A percentile compares a stretch with the other conserved stretches of the same genome.
phyloP scores from a whole-genome alignment of 1,140 invertebrate species.

The Atopsyche davidsoni region DNA sequence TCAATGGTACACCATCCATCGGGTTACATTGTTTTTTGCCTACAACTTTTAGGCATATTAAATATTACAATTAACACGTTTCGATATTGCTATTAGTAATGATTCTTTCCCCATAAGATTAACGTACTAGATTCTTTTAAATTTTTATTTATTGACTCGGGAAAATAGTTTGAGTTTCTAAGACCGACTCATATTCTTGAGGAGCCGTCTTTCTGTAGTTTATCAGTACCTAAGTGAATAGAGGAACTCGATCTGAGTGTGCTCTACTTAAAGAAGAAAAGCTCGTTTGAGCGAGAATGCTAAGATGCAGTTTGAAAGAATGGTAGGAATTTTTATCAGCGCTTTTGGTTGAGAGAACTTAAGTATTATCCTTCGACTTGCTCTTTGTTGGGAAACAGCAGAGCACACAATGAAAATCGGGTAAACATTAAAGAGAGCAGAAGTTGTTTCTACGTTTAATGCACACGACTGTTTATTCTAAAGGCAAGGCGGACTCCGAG shows the following conservation, averaged over 20 bases:
- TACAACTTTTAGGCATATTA: too few species aligned
- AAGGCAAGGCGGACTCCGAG: background rate
- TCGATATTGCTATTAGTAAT: too few species aligned
- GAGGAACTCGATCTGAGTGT: background rate
- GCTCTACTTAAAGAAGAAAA: slow-evolving; percentile 2
- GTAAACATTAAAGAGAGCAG: slow-evolving; percentile 6
- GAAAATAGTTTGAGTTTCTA: too few species aligned
- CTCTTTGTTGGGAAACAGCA: slow-evolving; percentile 11
- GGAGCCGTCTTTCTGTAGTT: background rate
- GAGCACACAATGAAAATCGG: slow-evolving; percentile 23
- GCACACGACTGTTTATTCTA: background rate
- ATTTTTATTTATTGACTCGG: too few species aligned
- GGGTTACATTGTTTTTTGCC: too few species aligned
- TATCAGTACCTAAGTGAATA: background rate
- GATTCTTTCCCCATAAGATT: too few species aligned
- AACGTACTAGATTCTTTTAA: too few species aligned
- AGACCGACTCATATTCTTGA: too few species aligned
- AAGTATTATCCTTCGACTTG: slow-evolving; percentile 16
- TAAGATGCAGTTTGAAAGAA: slow-evolving; percentile 9
- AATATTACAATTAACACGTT: too few species aligned
- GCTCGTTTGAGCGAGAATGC: slow-evolving; percentile 7
- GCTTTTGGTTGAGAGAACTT: slow-evolving; percentile 26
- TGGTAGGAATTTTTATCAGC: slow-evolving; percentile 21
- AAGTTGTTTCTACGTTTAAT: background rate
- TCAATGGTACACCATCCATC: too few species aligned